Base-by-base conservation (phyloP, 2,888 invertebrate genomes). In the Helleia helle region DNA sequence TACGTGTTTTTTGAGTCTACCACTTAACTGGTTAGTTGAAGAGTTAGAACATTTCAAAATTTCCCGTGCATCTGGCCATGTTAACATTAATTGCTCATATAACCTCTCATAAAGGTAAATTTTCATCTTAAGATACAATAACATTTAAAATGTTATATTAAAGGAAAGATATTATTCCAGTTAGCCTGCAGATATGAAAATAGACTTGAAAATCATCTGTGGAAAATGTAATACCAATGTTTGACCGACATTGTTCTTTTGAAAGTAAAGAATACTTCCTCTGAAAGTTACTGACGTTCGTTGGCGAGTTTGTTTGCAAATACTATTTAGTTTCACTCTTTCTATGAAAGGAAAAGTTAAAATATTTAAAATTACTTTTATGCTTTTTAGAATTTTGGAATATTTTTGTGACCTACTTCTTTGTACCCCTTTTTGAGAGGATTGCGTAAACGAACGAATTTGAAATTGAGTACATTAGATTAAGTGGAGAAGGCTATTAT, bases 231-330 rank as follows among this genome's bases (percentile, higher is more conserved):
- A 34, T 34, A 22, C 13, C 18, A 71, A 64, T 65, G 63, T 66
- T 71, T 67, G 59, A 58, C 56, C 36, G 47, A 39, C 53, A 50
- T 54, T 63, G 63, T 69, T 65, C 70, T 69, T 69, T 68, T 62
- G 59, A 63, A 62, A 61, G 65, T 58, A 67, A 65, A 65, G 52
- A 51, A 50, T 53, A 58, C 50, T 59, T 56, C 58, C 61, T 59
- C 54, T 50, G 62, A 54, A 62, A 65, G 61, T 64, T 62, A 62
- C 57, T 63, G 66, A 58, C 62, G 56, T 55, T 62, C 59, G 22
- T 22, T 22, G 22, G 22, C 62, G 70, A 62, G 31, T 22, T 34
- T 65, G 62, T 64, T 57, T 62, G 67, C 66, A 70, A 67, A 71
- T 66, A 71, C 57, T 51, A 52, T 54, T 39, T 41, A 41, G 31